Conservation (phyloP, 2,888 invertebrate species). For the Coenonympha arcania region DNA sequence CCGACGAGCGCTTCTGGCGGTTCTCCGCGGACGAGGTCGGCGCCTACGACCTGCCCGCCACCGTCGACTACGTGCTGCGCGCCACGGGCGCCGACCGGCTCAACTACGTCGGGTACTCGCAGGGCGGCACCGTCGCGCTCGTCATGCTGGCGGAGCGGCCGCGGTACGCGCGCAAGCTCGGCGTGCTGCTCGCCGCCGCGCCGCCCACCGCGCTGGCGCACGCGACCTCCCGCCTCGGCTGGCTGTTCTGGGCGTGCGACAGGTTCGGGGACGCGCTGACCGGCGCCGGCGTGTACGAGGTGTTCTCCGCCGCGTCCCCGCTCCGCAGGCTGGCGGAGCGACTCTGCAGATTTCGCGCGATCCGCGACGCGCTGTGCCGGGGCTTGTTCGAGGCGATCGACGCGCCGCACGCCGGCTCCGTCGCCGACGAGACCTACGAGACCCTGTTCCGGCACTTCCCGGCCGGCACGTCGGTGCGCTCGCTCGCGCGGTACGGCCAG, state of each 20-base stretch:
- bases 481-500: slow-evolving; percentile 39
- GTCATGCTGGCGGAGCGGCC: slow-evolving; percentile 1
- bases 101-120: slow-evolving; percentile 3
- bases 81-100: slow-evolving; percentile 48
- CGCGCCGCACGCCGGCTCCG: slow-evolving; percentile 12
- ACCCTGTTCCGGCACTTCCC: slow-evolving; percentile 38
- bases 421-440: slow-evolving; percentile 16
- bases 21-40: slow-evolving; percentile 83
- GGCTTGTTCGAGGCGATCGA: neutral
- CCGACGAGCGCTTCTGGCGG: slow-evolving; percentile 68
- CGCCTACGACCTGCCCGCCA: slow-evolving; percentile 79
- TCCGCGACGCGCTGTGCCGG: neutral
- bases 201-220: neutral
- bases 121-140: neutral
- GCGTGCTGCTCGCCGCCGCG: neutral
- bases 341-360: neutral
- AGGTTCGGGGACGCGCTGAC: neutral
- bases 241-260: neutral
- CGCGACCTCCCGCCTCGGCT: neutral
- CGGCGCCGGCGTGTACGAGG: neutral
- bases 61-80: slow-evolving; percentile 52
- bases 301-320: neutral
- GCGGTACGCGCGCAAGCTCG: neutral
- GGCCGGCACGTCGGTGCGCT: slow-evolving; percentile 40
- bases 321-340: neutral